These are phyloP conservation scores for Catalaphyllia jardinei DNA, from an alignment of 64 coral and sea anemone species.

Conservation along the genomic window DNA sequence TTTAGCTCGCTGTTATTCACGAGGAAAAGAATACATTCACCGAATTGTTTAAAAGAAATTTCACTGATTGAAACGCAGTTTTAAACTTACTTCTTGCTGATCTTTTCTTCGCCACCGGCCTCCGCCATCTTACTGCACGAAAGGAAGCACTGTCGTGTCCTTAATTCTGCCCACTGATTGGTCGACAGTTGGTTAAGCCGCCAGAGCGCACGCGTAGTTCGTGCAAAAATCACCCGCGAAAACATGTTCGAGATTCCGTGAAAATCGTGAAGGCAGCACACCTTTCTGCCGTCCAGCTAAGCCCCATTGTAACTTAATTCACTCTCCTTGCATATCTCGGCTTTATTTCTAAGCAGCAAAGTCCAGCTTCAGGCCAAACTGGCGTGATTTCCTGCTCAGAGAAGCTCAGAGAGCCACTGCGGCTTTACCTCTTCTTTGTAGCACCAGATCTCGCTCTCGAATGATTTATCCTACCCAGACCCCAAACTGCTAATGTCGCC, in stretches of 20 bases:
- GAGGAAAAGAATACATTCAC: background rate
- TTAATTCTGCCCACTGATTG: constrained; percentile 59
- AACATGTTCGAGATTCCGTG: constrained; percentile 3
- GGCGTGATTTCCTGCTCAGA: background rate
- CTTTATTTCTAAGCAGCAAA: background rate
- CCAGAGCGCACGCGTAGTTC: constrained; percentile 58
- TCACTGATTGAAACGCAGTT: background rate
- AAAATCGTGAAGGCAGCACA: background rate
- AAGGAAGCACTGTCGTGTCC: constrained; percentile 42
- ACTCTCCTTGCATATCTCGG: background rate
- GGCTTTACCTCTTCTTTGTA: background rate
- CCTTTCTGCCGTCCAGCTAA: background rate
- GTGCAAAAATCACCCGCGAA: constrained; percentile 45
- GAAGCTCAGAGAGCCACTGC: background rate
- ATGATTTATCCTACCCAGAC: constrained; percentile 3
- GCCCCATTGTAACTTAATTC: background rate
- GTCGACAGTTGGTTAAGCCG: constrained; percentile 47
- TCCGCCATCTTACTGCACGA: constrained; percentile 83
- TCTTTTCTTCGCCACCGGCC: constrained; percentile 71
- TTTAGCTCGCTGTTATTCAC: constrained; percentile 70
- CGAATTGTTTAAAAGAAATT: background rate
- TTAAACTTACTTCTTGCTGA: constrained; percentile 88
- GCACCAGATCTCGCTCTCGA: background rate
- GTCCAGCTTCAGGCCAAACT: background rate
- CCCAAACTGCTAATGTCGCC: background rate